Percentiles rank a stretch among this genome's conserved stretches.
These are phyloP conservation scores for Rhagonycha lutea DNA, from an alignment of 2,888 invertebrate genomes.

Conservation along the genomic window DNA sequence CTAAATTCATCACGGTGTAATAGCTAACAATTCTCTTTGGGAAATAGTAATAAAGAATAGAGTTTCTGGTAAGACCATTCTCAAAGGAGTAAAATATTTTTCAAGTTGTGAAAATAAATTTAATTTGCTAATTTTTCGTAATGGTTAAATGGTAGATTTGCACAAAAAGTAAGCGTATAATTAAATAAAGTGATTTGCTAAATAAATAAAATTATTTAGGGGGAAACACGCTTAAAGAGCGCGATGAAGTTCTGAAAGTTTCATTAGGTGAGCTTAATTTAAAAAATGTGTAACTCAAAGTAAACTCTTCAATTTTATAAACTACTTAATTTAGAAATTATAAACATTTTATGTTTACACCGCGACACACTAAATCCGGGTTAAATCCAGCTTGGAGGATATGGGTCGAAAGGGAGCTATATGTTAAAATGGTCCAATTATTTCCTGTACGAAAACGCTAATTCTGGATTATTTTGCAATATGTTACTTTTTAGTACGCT, in stretches of 20 bases:
- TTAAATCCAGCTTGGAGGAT: constrained; percentile 36
- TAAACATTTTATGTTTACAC: constrained; percentile 29
- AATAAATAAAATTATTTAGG: not conserved
- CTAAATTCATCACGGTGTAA: not conserved
- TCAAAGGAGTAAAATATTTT: not conserved
- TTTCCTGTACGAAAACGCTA: constrained; percentile 39
- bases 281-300: not conserved
- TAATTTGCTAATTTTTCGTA: not conserved
- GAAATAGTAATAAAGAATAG: not conserved
- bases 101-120: not conserved
- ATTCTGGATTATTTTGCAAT: constrained; percentile 41
- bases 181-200: not conserved
- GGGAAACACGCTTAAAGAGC: not conserved
- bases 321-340: constrained; percentile 21
- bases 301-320: constrained; percentile 19
- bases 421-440: constrained; percentile 42
- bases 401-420: constrained; percentile 40
- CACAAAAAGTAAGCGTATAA: not conserved
- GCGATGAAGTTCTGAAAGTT: not conserved
- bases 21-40: not conserved
- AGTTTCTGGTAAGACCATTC: not conserved
- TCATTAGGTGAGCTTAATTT: not conserved
- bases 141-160: not conserved
- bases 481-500: constrained; percentile 36
- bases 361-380: constrained; percentile 27